Evolutionary conservation across 2,113 vertebrate genomes (phyloP).

Genomic region (Mirounga angustirostris): DNA sequence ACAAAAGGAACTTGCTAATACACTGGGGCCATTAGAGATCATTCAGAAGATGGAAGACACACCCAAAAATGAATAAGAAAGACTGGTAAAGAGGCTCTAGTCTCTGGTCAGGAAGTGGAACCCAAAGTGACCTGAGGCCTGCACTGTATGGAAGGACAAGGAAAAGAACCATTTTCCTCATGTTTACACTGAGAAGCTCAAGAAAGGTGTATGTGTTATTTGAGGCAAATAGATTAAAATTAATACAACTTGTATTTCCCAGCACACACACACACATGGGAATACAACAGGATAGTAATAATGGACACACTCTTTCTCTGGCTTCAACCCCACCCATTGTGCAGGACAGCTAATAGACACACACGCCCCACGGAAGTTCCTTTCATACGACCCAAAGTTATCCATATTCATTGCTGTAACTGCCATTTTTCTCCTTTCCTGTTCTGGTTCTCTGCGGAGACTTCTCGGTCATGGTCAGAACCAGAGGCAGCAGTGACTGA

Average conservation of each 20-base stretch:
- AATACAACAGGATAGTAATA: conserved; percentile 28
- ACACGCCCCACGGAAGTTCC: not conserved
- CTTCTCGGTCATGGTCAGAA: not conserved
- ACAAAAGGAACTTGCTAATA: not conserved
- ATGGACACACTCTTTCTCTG: not conserved
- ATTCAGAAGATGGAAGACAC: not conserved
- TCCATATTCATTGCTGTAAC: not conserved
- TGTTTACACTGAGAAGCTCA: not conserved
- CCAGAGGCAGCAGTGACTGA: not conserved
- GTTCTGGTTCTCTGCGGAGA: not conserved
- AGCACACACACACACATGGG: not conserved
- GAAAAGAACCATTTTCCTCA: not conserved
- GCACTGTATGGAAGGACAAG: not conserved
- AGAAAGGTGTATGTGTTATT: not conserved
- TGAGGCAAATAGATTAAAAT: not conserved
- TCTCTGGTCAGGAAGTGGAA: not conserved
- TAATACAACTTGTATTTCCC: not conserved
- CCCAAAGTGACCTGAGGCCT: not conserved
- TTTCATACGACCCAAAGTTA: not conserved
- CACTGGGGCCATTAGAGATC: not conserved
- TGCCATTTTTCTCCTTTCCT: not conserved
- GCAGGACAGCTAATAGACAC: not conserved
- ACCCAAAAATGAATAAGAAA: not conserved
- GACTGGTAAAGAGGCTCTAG: not conserved
- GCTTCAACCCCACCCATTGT: not conserved